Evolutionary conservation across 2,113 vertebrate genomes (phyloP).

Genomic region (Phyllostomus hastatus): DNA sequence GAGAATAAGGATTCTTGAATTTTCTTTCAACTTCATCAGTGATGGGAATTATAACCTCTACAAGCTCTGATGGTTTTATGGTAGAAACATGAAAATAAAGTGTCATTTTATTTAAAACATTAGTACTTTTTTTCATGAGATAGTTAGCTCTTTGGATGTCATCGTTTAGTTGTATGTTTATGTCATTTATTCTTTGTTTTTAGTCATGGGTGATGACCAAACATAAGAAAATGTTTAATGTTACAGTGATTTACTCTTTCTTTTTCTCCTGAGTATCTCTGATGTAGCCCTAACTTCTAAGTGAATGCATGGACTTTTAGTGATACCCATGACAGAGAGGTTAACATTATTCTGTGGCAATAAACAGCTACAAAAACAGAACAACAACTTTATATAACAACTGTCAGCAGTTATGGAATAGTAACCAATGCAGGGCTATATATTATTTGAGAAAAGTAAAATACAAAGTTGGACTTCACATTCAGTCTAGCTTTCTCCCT

Average conservation of each 20-base stretch:
- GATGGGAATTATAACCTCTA: neutral
- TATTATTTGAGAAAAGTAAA: neutral
- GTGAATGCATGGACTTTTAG: accelerated
- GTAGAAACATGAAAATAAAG: neutral
- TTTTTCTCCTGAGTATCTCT: neutral
- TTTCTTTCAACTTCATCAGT: neutral
- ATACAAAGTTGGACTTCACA: no score
- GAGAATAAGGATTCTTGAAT: accelerated
- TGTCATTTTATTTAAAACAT: neutral
- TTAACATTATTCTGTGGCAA: neutral
- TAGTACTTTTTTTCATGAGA: neutral
- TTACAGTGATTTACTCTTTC: accelerated
- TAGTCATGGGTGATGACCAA: neutral
- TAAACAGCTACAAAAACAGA: neutral
- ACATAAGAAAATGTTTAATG: neutral
- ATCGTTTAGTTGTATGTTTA: neutral
- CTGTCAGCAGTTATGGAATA: accelerated
- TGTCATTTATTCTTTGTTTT: neutral
- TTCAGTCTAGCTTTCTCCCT: neutral
- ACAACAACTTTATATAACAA: no score
- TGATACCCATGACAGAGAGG: neutral
- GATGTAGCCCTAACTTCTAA: neutral
- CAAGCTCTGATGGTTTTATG: neutral
- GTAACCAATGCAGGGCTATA: accelerated
- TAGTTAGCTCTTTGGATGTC: neutral